Evolutionary conservation across 2,113 vertebrate genomes (phyloP).

Genomic region (Cranoglanis bouderius): DNA sequence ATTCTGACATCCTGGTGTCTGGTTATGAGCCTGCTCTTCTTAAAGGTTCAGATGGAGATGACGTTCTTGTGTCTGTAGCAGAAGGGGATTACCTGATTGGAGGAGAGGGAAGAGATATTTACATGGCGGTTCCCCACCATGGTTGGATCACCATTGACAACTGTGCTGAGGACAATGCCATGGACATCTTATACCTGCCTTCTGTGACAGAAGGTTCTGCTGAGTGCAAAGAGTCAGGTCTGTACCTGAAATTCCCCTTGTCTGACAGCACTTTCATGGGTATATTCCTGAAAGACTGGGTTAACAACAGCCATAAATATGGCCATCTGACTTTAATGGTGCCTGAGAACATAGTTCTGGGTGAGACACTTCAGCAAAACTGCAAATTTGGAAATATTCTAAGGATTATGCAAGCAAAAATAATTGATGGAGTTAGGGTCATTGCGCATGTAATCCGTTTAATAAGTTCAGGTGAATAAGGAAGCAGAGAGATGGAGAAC

Average conservation of each 20-base stretch:
- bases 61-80: constrained; percentile 55
- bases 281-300: constrained; percentile 15
- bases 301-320: not conserved
- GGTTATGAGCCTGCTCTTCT: constrained; percentile 59
- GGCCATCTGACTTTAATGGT: constrained; percentile 17
- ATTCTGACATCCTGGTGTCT: constrained; percentile 57
- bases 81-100: constrained; percentile 61
- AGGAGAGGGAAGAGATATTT: constrained; percentile 59
- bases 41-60: constrained; percentile 60
- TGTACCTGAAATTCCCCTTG: not conserved
- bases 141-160: constrained; percentile 58
- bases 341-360: no score
- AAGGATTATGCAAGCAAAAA: no score
- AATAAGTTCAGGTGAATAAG: no score
- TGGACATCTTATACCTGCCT: constrained; percentile 55
- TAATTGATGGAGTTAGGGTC: no score
- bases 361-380: no score
- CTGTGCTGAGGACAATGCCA: constrained; percentile 56
- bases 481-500: no score
- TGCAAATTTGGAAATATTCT: no score
- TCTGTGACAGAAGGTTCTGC: not conserved
- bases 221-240: not conserved
- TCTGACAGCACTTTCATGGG: not conserved
- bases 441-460: no score
- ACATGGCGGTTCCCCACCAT: constrained; percentile 46